phyloP scores from a whole-genome alignment of 2,888 invertebrate genomes.

The Ametastegia equiseti region DNA sequence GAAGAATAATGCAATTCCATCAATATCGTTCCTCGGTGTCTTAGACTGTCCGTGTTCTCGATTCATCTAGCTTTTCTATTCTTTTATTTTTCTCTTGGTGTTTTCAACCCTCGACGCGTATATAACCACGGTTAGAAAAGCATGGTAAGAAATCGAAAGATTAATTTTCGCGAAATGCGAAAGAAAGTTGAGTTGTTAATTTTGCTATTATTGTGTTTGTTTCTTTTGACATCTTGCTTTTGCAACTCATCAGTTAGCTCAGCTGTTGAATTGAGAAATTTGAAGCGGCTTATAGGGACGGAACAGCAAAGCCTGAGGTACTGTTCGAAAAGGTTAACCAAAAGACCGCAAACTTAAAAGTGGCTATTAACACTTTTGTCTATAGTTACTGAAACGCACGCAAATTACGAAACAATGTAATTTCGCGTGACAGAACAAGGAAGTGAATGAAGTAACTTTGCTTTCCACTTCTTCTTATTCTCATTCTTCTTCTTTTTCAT shows the following conservation, averaged over 20 bases:
- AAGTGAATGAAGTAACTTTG: slow-evolving; percentile 42
- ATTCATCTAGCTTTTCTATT: slow-evolving; percentile 7
- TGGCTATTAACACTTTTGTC: slow-evolving; percentile 44
- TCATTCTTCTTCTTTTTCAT: neutral
- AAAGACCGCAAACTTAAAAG: slow-evolving; percentile 37
- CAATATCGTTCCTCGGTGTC: slow-evolving; percentile 1
- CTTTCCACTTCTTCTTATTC: slow-evolving; percentile 25
- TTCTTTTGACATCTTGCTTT: neutral
- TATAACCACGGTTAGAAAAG: neutral
- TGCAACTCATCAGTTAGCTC: slow-evolving; percentile 9
- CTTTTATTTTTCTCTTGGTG: neutral
- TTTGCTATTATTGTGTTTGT: neutral
- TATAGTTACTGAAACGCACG: slow-evolving; percentile 27
- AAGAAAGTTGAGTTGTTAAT: neutral
- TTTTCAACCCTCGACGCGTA: neutral
- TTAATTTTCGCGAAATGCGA: neutral
- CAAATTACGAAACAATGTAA: slow-evolving; percentile 45
- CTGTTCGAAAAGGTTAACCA: slow-evolving; percentile 41
- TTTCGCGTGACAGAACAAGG: slow-evolving; percentile 47
- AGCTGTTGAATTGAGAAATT: slow-evolving; percentile 25
- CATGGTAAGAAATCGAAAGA: neutral
- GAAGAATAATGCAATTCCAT: slow-evolving; percentile 35
- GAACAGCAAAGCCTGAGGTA: neutral
- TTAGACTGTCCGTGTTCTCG: neutral
- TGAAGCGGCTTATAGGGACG: slow-evolving; percentile 3